Conservation (phyloP, 2,888 invertebrate species). For the Drosophila longiperda region DNA sequence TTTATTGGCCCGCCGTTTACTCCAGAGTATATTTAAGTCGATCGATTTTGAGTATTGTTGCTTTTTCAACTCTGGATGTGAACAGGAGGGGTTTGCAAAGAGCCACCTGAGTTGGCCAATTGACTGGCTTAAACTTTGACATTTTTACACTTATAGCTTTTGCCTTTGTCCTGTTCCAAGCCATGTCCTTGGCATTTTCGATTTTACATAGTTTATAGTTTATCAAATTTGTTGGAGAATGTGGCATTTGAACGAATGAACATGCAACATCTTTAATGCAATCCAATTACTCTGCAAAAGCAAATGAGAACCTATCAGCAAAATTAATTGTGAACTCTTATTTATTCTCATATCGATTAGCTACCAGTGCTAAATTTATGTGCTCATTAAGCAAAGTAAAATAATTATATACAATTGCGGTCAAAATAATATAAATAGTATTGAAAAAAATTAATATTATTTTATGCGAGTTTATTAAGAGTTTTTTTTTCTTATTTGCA, state of each 20-base stretch:
- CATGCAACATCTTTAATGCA: not conserved
- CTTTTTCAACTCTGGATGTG: conserved; percentile 1
- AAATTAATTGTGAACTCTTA: not conserved
- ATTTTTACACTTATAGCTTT: conserved; percentile 56
- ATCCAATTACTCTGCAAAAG: not conserved
- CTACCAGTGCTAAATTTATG: not conserved
- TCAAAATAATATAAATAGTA: not conserved
- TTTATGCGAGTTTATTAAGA: not conserved
- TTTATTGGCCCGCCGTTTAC: not conserved
- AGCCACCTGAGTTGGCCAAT: conserved; percentile 30
- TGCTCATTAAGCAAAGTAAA: not conserved
- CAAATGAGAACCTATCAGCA: not conserved
- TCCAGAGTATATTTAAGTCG: not conserved
- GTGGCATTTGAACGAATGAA: not conserved
- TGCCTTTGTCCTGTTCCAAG: not conserved
- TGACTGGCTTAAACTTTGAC: conserved; percentile 58
- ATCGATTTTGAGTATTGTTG: conserved; percentile 1
- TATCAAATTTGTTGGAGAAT: not conserved
- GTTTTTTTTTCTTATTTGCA: not conserved
- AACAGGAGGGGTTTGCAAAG: not conserved
- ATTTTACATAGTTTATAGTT: conserved; percentile 10
- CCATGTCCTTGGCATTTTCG: conserved; percentile 62
- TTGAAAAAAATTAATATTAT: too few species aligned
- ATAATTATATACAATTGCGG: not conserved
- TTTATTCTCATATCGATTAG: not conserved